These are phyloP conservation scores for Orchesella flavescens DNA, from an alignment of 2,888 invertebrate species.

Conservation along the genomic window DNA sequence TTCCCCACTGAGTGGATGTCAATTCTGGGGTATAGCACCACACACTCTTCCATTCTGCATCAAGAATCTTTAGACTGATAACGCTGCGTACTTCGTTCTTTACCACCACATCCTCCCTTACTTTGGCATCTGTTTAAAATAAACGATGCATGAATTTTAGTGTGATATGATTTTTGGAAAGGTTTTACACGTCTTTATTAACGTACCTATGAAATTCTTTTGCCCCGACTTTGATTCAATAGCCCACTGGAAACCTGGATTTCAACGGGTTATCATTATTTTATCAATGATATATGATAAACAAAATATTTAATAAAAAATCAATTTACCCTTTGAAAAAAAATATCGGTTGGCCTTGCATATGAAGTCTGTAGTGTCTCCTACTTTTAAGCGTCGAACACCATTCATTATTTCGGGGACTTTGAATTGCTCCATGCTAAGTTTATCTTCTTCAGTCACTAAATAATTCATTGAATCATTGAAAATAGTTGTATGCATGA, in stretches of 20 bases:
- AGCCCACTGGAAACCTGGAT: constrained; percentile 67
- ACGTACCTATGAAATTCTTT: constrained; percentile 58
- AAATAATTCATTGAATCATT: neutral
- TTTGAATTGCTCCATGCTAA: constrained; percentile 43
- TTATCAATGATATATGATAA: too few species aligned
- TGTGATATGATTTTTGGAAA: too few species aligned
- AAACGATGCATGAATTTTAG: neutral
- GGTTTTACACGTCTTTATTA: too few species aligned
- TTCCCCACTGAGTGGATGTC: constrained; percentile 57
- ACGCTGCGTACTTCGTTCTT: constrained; percentile 60
- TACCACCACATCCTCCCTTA: constrained; percentile 49
- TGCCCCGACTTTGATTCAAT: constrained; percentile 61
- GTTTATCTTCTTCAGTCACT: constrained; percentile 62
- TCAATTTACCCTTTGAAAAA: too few species aligned
- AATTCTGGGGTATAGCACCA: constrained; percentile 66
- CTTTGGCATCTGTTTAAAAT: constrained; percentile 45
- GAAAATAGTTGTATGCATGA: neutral
- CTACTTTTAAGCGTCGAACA: constrained; percentile 52
- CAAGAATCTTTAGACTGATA: constrained; percentile 57
- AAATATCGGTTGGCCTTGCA: constrained; percentile 63
- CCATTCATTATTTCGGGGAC: constrained; percentile 53
- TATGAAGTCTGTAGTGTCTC: constrained; percentile 58
- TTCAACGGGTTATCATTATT: too few species aligned
- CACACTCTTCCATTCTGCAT: constrained; percentile 65
- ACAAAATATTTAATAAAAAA: too few species aligned